phyloP scores from a whole-genome alignment of 2,113 vertebrate genomes.

The Tachysurus vachellii region DNA sequence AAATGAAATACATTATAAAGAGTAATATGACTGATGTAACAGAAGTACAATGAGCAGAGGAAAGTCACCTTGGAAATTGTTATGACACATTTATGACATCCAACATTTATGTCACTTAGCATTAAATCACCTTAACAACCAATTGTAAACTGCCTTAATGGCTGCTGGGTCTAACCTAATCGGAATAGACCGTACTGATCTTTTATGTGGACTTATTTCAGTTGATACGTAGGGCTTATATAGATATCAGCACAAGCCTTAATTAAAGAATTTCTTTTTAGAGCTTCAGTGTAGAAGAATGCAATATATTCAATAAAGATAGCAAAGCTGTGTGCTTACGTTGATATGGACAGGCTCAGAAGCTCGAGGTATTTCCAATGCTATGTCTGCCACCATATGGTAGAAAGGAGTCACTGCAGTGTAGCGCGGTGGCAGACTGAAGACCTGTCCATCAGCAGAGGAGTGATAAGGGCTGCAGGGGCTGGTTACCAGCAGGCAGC shows the following conservation, averaged over 20 bases:
- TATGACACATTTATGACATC: not conserved
- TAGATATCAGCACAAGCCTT: not conserved
- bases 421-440: slow-evolving; percentile 68
- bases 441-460: slow-evolving; percentile 38
- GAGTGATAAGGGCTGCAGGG: slow-evolving; percentile 73
- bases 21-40: not conserved
- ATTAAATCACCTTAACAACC: not conserved
- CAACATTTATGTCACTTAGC: not conserved
- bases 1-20: not conserved
- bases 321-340: slow-evolving; percentile 60
- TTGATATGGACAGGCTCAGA: slow-evolving; percentile 59
- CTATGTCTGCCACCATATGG: slow-evolving; percentile 72
- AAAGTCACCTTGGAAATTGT: not conserved
- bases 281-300: not conserved
- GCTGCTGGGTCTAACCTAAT: too few species aligned
- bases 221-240: not conserved
- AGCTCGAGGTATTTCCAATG: slow-evolving; percentile 62
- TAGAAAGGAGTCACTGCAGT: slow-evolving; percentile 67
- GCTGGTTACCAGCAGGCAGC: slow-evolving; percentile 64
- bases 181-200: not conserved
- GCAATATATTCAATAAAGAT: not conserved
- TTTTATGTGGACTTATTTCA: not conserved
- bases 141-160: not conserved
- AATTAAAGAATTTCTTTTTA: not conserved
- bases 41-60: not conserved